phyloP scores from a whole-genome alignment of 2,797 vertebrate species.

The Pangasius sanitwongsei region DNA sequence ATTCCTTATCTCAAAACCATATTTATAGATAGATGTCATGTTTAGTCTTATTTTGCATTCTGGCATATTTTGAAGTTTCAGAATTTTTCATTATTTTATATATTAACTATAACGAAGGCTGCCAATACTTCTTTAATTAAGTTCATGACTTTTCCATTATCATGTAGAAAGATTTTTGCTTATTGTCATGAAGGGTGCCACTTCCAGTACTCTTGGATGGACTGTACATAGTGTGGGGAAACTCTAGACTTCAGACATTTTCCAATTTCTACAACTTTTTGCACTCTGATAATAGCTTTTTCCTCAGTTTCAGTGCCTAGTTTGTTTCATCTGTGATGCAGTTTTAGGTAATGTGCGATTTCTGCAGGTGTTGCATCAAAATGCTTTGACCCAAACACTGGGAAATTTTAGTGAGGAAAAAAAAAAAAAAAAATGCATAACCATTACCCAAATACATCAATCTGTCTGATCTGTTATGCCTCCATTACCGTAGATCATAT shows the following conservation, averaged over 20 bases:
- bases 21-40: not conserved
- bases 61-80: no score
- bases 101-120: not conserved
- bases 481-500: conserved; percentile 19
- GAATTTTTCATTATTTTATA: not conserved
- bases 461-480: conserved; percentile 4
- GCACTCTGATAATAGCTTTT: not conserved
- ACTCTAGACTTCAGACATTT: not conserved
- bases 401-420: not conserved
- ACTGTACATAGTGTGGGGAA: not conserved
- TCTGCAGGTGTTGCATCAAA: not conserved
- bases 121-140: not conserved
- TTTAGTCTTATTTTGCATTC: not conserved
- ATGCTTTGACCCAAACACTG: not conserved
- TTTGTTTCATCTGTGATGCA: not conserved
- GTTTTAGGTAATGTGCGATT: not conserved
- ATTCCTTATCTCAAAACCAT: not conserved
- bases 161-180: not conserved
- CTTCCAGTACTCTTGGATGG: not conserved
- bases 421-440: not conserved
- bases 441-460: not conserved
- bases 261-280: not conserved
- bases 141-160: not conserved
- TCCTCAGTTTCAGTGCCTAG: not conserved
- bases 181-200: not conserved